A percentile compares a stretch with the other conserved stretches of the same genome.
Evolutionary conservation across 2,797 vertebrate species (phyloP).

Genomic region (Aldrovandia affinis): DNA sequence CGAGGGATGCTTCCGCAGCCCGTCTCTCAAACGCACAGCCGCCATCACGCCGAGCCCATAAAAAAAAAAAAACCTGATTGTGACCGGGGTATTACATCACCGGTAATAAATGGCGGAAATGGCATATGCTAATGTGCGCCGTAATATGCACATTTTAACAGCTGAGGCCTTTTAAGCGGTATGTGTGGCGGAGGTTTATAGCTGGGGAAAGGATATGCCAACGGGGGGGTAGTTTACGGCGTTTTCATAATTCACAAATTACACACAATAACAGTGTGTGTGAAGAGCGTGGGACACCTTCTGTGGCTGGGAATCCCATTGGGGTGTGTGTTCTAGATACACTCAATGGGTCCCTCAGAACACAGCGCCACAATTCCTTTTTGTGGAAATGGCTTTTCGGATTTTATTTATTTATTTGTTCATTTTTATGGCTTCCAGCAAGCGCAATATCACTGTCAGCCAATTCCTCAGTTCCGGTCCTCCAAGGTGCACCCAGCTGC

Average conservation of each 20-base stretch:
- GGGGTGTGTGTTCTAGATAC: slow-evolving; percentile 76
- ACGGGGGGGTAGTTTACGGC: slow-evolving; percentile 81
- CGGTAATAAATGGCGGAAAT: not conserved
- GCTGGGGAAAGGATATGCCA: slow-evolving; percentile 71
- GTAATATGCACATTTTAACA: not conserved
- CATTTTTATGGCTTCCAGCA: slow-evolving; percentile 69
- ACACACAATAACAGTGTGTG: slow-evolving; percentile 64
- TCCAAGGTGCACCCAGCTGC: not conserved
- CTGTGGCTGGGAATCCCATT: slow-evolving; percentile 67
- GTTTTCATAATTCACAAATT: slow-evolving; percentile 81
- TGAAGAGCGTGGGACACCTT: slow-evolving; percentile 68
- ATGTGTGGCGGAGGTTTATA: not conserved
- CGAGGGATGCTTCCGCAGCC: not conserved
- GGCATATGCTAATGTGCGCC: not conserved
- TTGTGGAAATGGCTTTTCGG: slow-evolving; percentile 69
- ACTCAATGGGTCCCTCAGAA: slow-evolving; percentile 74
- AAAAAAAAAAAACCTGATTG: not conserved
- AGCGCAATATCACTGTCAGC: slow-evolving; percentile 35
- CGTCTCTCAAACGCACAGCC: not conserved
- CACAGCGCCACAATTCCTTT: slow-evolving; percentile 55
- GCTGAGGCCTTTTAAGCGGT: slow-evolving; percentile 11
- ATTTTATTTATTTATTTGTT: slow-evolving; percentile 44
- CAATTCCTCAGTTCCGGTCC: not conserved
- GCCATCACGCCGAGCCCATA: not conserved
- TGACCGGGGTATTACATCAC: slow-evolving; percentile 1